Evolutionary conservation across 2,797 vertebrate species (phyloP), one percentile per base, ranked within the genome.

Genomic region (Muscicapa comitata): DNA sequence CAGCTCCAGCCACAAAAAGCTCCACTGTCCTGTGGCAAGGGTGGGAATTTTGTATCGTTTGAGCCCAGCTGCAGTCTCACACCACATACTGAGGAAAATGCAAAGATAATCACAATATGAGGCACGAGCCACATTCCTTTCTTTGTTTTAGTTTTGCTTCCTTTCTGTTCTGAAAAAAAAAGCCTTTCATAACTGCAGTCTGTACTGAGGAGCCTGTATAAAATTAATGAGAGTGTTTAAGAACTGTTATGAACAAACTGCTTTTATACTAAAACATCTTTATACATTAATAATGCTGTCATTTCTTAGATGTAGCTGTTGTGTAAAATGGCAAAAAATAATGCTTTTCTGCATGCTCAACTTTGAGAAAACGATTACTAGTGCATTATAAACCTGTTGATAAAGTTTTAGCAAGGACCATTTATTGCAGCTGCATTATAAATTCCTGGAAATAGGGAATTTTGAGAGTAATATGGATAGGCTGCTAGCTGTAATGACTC

Each of bases 91-190:
- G 55, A 59, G 57, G 84, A 87, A 91, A 94, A 63, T 72, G 85
- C 91, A 71, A 15, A 91, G 85, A 93, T 91, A 95, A 81, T 94
- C 76, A 88, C 80, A 94, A 58, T 62, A 31, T 35, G 77, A 92
- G 72, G 71, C 85, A 74, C 51, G n/a, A 94, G 75, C 31, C n/a
- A 10, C 86, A 68, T 94, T 91, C 82, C 65, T 92, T 72, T 14
- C 68, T 82, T 94, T 76, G 58, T 80, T 95, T 77, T 62, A 83
- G 54, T 84, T 95, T 78, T 90, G 61, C 24, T 95, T 86, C 59
- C 51, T 80, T 88, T 74, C 55, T 77, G 19, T 79, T 73, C 13
- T 25, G 66, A n/a, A 51, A 58, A 63, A 88, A 51, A 53, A 53
- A 38, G 40, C 50, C 28, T 92, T 91, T 94, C 48, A 42, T 74